These are phyloP conservation scores for Papilio gigon DNA, from an alignment of 2,888 invertebrate genomes.

Conservation along the genomic window DNA sequence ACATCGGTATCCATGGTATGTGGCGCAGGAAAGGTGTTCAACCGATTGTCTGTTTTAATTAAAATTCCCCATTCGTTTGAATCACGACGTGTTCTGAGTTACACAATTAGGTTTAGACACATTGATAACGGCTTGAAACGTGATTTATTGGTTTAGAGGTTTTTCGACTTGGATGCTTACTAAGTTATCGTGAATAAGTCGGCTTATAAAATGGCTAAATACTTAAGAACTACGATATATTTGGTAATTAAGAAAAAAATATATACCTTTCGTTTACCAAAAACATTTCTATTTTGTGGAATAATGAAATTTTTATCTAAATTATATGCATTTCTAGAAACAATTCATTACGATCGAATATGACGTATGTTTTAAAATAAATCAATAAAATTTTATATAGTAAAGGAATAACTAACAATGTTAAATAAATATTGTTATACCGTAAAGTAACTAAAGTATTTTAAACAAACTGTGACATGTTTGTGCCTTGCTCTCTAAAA, in stretches of 20 bases:
- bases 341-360: background rate
- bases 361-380: background rate
- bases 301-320: background rate
- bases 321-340: background rate
- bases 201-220: background rate
- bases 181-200: background rate
- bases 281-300: background rate
- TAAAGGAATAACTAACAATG: background rate
- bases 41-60: background rate
- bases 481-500: background rate
- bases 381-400: no score
- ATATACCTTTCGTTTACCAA: background rate
- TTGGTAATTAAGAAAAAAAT: background rate
- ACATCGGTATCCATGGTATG: background rate
- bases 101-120: constrained; percentile 6
- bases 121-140: background rate
- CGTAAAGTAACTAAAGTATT: background rate
- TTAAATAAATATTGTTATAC: constrained; percentile 7
- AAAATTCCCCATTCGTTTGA: constrained; percentile 1
- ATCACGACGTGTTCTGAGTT: background rate
- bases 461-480: background rate
- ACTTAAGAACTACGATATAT: background rate
- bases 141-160: background rate
- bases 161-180: background rate
- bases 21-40: background rate